These are phyloP conservation scores for Dryoscopus gambensis DNA, from an alignment of 2,113 vertebrate genomes.

Conservation along the genomic window DNA sequence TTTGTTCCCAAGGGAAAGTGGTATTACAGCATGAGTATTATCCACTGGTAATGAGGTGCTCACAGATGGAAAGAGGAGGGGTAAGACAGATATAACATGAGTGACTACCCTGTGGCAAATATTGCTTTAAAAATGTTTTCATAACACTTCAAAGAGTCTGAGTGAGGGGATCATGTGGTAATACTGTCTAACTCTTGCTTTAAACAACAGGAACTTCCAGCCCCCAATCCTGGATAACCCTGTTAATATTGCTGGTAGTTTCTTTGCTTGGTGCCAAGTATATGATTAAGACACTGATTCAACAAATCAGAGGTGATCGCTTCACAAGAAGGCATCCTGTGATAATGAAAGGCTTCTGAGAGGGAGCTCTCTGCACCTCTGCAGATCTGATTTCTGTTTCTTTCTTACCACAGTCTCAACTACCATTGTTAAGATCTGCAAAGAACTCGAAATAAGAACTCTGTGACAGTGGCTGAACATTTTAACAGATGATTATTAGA, in stretches of 20 bases:
- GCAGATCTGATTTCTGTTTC: background rate
- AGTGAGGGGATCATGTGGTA: slow-evolving; percentile 34
- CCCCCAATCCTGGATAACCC: background rate
- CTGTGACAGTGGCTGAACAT: background rate
- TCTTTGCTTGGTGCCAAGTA: slow-evolving; percentile 9
- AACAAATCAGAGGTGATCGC: slow-evolving; percentile 21
- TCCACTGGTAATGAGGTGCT: slow-evolving; percentile 41
- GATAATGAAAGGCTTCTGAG: background rate
- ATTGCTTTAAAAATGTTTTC: slow-evolving; percentile 55
- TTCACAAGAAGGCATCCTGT: slow-evolving; percentile 23
- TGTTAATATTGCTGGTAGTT: background rate
- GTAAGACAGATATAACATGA: background rate
- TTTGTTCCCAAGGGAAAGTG: slow-evolving; percentile 43
- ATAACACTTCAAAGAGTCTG: slow-evolving; percentile 45
- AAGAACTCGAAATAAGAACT: background rate
- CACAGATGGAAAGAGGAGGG: slow-evolving; percentile 23
- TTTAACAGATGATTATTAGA: background rate
- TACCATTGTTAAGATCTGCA: background rate
- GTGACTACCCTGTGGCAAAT: slow-evolving; percentile 51
- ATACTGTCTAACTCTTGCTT: background rate
- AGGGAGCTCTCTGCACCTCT: background rate
- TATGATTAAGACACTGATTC: slow-evolving; percentile 9
- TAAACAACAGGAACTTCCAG: slow-evolving; percentile 21
- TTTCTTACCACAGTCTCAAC: background rate
- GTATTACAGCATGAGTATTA: slow-evolving; percentile 29